Evolutionary conservation across 2,888 invertebrate genomes (phyloP).

Genomic region (Nectonema munidae): DNA sequence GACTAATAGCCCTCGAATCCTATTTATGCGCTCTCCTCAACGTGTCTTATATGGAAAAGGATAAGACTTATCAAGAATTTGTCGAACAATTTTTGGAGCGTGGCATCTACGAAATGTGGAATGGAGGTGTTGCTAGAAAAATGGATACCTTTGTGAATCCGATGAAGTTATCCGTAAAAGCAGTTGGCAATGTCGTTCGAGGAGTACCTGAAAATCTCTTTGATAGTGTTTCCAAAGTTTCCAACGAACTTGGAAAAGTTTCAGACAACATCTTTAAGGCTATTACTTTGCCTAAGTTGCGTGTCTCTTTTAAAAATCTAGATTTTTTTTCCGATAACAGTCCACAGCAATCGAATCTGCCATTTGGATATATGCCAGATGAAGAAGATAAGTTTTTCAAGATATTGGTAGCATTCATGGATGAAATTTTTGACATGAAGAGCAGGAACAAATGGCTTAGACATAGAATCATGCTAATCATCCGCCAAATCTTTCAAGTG

Average conservation of each 20-base stretch:
- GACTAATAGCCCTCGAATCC: constrained; percentile 39
- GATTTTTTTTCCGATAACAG: constrained; percentile 13
- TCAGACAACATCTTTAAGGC: constrained; percentile 38
- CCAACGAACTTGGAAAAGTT: constrained; percentile 31
- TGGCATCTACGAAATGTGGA: constrained; percentile 35
- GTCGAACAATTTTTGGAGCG: constrained; percentile 34
- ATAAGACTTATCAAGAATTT: constrained; percentile 32
- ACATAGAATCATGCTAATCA: constrained; percentile 37
- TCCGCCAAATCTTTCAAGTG: constrained; percentile 41
- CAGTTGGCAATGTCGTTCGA: constrained; percentile 38
- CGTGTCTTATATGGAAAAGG: constrained; percentile 30
- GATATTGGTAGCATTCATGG: constrained; percentile 42
- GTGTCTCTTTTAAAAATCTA: neutral
- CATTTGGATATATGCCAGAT: too few species aligned
- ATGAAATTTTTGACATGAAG: constrained; percentile 49
- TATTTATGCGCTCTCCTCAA: constrained; percentile 38
- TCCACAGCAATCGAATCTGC: neutral
- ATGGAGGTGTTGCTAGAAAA: constrained; percentile 24
- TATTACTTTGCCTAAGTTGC: neutral
- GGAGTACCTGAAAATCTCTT: constrained; percentile 55
- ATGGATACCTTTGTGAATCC: constrained; percentile 39
- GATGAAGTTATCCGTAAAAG: constrained; percentile 44
- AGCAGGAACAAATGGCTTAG: constrained; percentile 47
- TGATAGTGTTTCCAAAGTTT: constrained; percentile 44
- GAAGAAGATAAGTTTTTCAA: constrained; percentile 45